A percentile compares a stretch with the other conserved stretches of the same genome.
Conservation (phyloP, 2,113 vertebrate species). For the Perca flavescens region DNA sequence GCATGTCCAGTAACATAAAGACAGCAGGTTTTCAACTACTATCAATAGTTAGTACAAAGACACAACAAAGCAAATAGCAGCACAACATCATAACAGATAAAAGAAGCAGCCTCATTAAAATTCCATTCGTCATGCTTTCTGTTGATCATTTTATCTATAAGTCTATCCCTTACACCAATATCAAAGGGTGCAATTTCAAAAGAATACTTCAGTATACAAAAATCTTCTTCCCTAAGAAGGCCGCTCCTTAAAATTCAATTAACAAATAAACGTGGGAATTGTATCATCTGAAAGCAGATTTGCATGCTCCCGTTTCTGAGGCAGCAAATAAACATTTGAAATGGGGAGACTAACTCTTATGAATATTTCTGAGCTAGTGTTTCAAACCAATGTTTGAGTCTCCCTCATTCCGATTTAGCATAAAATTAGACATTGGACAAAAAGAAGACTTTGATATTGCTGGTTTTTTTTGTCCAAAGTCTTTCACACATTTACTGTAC, state of each 20-base stretch:
- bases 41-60: conserved; percentile 89
- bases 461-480: conserved; percentile 59
- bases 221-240: conserved; percentile 60
- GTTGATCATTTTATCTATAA: conserved; percentile 96
- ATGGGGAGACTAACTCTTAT: conserved; percentile 63
- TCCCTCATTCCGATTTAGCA: conserved; percentile 66
- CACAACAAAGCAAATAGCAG: conserved; percentile 84
- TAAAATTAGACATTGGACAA: conserved; percentile 66
- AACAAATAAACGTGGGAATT: conserved; percentile 80
- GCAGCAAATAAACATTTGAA: conserved; percentile 74
- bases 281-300: conserved; percentile 80
- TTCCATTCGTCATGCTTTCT: conserved; percentile 95
- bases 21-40: conserved; percentile 92
- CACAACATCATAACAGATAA: conserved; percentile 93
- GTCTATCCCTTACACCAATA: conserved; percentile 87
- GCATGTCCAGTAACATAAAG: conserved; percentile 95
- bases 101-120: conserved; percentile 94
- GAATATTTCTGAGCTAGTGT: conserved; percentile 66
- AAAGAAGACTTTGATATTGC: conserved; percentile 60
- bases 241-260: conserved; percentile 83
- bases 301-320: conserved; percentile 65
- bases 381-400: conserved; percentile 53
- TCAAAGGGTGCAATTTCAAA: conserved; percentile 93
- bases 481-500: conserved; percentile 49
- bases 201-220: conserved; percentile 89